A percentile compares a stretch with the other conserved stretches of the same genome.
phyloP scores from a whole-genome alignment of 2,888 invertebrate species.

The Lepidochitona cinerea region DNA sequence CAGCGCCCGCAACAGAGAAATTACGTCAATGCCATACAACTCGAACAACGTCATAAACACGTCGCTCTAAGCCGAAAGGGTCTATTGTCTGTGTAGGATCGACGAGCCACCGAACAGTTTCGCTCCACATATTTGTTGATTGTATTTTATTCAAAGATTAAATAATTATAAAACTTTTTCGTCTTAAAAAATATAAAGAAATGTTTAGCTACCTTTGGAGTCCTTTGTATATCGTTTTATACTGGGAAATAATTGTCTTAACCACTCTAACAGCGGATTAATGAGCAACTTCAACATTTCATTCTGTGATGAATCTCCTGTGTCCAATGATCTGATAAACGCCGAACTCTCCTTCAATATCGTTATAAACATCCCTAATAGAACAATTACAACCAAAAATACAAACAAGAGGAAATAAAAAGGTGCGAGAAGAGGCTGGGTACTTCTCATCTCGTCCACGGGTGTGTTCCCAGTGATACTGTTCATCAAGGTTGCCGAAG shows the following conservation, averaged over 20 bases:
- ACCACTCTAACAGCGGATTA: not conserved
- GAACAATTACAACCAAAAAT: conserved; percentile 46
- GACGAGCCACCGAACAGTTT: too few species aligned
- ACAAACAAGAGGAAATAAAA: conserved; percentile 49
- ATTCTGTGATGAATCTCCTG: not conserved
- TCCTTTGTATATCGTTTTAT: not conserved
- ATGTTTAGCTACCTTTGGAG: too few species aligned
- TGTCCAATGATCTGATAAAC: not conserved
- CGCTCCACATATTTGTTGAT: too few species aligned
- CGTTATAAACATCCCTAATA: conserved; percentile 51
- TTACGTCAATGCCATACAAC: too few species aligned
- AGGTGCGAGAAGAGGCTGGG: conserved; percentile 39
- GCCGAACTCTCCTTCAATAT: conserved; percentile 45
- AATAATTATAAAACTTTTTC: too few species aligned
- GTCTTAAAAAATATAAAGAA: too few species aligned
- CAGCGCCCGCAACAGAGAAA: too few species aligned
- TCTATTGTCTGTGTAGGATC: too few species aligned
- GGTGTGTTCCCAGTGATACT: conserved; percentile 51
- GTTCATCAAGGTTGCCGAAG: conserved; percentile 46
- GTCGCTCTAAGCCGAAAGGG: too few species aligned
- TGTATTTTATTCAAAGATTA: too few species aligned
- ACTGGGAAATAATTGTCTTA: not conserved
- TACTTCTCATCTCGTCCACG: conserved; percentile 41
- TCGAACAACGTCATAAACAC: too few species aligned
- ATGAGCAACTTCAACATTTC: not conserved